Evolutionary conservation across 2,797 vertebrate species (phyloP), one percentile per base, ranked within the genome.

Genomic region (Melanotaenia maccullochi): DNA sequence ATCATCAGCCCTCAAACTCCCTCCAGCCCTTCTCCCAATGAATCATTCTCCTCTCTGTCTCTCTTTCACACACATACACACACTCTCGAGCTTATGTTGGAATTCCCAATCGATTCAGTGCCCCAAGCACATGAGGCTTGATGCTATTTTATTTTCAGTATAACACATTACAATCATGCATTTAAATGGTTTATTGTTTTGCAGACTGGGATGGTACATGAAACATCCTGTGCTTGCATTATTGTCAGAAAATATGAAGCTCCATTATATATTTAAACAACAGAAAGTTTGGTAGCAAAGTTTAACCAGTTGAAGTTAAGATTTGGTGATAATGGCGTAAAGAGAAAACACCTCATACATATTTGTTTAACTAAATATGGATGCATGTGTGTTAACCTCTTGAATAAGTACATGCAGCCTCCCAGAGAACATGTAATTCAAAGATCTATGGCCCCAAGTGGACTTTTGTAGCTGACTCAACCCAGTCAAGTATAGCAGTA

Each of bases 1-100:
- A 93, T 94, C 93, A 93, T 92, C 85, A 85, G 86, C 89, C 84
- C 84, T 87, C 85, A 89, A 90, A 79, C 86, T 74, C 69, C 77
- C 82, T 75, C 65, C 44, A 75, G 75, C 66, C 60, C 63, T 76
- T 71, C 74, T 84, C 84, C 76, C 79, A 74, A 90, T 94, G 90
- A 94, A 93, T 95, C 89, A 94, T 87, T 84, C 77, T 65, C 68
- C 78, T 78, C 78, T 61, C 81, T 62, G 65, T 47, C 76, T 83
- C 24, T 61, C 49, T 32, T 70, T 4, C 58, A 47, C 57, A 65
- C 56, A 71, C 64, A 36, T 66, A 61, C 38, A 42, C 22, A 61
- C 44, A 20, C 62, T 69, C 78, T 78, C 63, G 38, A 83, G 80
- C 90, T 87, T 86, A 93, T 91, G 90, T 92, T 90, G 87, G 84